Percentiles rank a stretch among this genome's conserved stretches.
phyloP scores from a whole-genome alignment of 2,888 invertebrate species.

The Seladonia tumulorum region DNA sequence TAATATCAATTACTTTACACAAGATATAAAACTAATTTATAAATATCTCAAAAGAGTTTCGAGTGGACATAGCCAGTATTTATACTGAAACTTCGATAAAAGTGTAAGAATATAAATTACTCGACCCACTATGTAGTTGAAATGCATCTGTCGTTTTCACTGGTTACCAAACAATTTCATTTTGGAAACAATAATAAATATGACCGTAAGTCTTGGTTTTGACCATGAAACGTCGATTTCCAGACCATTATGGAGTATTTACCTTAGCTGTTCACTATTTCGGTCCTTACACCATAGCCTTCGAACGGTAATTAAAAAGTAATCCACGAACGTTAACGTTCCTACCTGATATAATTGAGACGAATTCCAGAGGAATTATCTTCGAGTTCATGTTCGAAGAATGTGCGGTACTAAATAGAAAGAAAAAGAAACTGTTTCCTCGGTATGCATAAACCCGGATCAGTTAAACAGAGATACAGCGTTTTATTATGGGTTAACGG shows the following conservation, averaged over 20 bases:
- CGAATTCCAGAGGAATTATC: background rate
- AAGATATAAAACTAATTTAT: too few relatives aligned
- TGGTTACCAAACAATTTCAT: background rate
- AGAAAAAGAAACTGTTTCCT: background rate
- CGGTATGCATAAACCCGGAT: background rate
- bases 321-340: background rate
- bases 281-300: background rate
- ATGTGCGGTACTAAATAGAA: background rate
- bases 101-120: too few relatives aligned
- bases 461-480: background rate
- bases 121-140: background rate
- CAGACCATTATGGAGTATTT: background rate
- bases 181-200: background rate
- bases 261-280: conserved; percentile 3
- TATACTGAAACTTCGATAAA: too few relatives aligned
- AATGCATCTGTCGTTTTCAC: too few relatives aligned
- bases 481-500: conserved; percentile 8
- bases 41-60: too few relatives aligned
- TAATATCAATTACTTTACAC: too few relatives aligned
- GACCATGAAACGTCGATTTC: background rate
- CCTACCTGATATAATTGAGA: conserved; percentile 12
- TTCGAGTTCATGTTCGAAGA: background rate
- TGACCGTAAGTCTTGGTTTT: background rate
- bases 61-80: too few relatives aligned
- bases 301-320: conserved; percentile 32